A percentile compares a stretch with the other conserved stretches of the same genome.
Evolutionary conservation across 1,140 invertebrate genomes (phyloP).

Genomic region (Pentalonia nigronervosa): DNA sequence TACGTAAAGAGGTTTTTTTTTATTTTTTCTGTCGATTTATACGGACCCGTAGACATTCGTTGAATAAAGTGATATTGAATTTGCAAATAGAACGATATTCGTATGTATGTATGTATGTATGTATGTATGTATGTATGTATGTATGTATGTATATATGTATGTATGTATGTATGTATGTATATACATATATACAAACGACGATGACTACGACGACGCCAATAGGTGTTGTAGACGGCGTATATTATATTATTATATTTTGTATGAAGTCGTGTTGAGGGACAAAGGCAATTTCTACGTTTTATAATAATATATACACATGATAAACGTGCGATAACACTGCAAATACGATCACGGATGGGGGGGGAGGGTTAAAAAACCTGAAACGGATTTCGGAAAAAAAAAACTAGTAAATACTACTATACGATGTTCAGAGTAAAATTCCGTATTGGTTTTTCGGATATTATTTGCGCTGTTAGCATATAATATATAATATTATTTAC

Average conservation of each 20-base stretch:
- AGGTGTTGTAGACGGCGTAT: conserved; percentile 2
- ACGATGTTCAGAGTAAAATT: not conserved
- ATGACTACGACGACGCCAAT: not conserved
- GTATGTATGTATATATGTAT: too few species aligned
- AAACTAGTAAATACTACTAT: not conserved
- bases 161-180: too few species aligned
- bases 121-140: too few species aligned
- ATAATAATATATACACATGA: not conserved
- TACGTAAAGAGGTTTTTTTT: not conserved
- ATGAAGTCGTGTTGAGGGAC: not conserved
- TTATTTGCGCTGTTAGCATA: not conserved
- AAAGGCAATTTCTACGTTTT: not conserved
- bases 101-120: too few species aligned
- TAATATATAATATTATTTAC: too few species aligned
- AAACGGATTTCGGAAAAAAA: not conserved
- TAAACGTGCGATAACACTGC: not conserved
- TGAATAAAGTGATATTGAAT: conserved; percentile 9
- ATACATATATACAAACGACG: too few species aligned
- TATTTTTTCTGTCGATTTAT: not conserved
- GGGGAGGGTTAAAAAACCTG: not conserved
- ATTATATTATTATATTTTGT: not conserved
- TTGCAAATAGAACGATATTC: conserved; percentile 30
- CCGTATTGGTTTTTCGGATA: not conserved
- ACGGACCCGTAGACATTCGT: not conserved
- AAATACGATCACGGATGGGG: not conserved